Base-by-base conservation (phyloP, 1,140 invertebrate species). In the Ips typographus region DNA sequence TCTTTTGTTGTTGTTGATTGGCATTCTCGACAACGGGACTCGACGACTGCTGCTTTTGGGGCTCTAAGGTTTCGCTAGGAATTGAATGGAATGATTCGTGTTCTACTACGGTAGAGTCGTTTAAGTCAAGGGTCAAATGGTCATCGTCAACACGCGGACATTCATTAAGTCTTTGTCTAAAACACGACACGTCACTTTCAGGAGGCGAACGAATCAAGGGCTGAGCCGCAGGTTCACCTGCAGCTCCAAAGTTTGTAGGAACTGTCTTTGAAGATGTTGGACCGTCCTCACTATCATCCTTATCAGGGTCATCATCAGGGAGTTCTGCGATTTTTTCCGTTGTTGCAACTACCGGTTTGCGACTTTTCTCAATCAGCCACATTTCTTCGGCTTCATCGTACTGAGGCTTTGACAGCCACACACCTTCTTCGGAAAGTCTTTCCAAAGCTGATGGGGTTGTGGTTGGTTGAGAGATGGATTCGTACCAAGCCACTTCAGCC, bases 341-440 rank as follows among this genome's bases (percentile, higher is more conserved):
- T 58, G 78, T 75, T 67, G 81, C 76, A 70, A 76, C 71, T 71
- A 78, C 76, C 49, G 73, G 75, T 73, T 76, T 70, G 67, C 81
- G 77, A 71, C 82, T 78, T 72, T 84, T 79, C 77, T 76, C 79
- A 61, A 79, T 77, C 77, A 80, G 84, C 80, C 80, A 88, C 77
- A 83, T 76, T 70, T 85, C 83, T 78, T 89, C 88, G 3, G 88
- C 88, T 66, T 88, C 84, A 71, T 88, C 83, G 73, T 89, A 89
- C 5, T 80, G 60, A 71, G 81, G 77, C 75, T 87, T 89, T n/a
- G 86, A 83, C 0, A 79, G 73, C 88, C 88, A 90, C 4, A 83
- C 80, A 70, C 78, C 74, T 69, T 90, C 88, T 47, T 47, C n/a
- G 44, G 44, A 4, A 47, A 47, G 44, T 47, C 4, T 22, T 71